phyloP scores from a whole-genome alignment of 2,113 vertebrate genomes.

The Ginglymostoma cirratum region DNA sequence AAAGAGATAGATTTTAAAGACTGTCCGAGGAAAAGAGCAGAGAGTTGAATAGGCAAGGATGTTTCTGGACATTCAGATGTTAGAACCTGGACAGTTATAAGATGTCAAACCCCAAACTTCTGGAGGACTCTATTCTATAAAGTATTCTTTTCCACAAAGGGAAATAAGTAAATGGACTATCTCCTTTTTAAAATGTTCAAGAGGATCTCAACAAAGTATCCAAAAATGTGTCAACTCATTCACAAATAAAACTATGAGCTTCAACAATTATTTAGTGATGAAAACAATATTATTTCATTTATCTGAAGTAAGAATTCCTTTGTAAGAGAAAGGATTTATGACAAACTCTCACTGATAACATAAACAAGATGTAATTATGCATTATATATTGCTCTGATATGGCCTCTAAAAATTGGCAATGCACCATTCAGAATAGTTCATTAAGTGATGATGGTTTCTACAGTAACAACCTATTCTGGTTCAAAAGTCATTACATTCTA shows the following conservation, averaged over 20 bases:
- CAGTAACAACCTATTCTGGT: slow-evolving; percentile 10
- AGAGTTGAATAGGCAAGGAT: not conserved
- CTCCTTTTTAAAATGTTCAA: not conserved
- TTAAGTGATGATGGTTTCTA: not conserved
- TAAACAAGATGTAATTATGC: slow-evolving; percentile 11
- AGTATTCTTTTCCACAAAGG: not conserved
- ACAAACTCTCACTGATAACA: not conserved
- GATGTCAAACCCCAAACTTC: not conserved
- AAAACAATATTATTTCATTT: not conserved
- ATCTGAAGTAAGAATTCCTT: not conserved
- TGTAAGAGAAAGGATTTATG: not conserved
- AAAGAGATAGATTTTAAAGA: not conserved
- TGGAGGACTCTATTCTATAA: not conserved
- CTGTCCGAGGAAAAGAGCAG: not conserved
- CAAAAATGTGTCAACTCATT: not conserved
- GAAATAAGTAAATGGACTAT: not conserved
- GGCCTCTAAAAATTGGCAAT: not conserved
- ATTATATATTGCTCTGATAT: not conserved
- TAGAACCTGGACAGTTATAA: not conserved
- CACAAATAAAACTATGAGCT: not conserved
- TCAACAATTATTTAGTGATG: not conserved
- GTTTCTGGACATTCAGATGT: not conserved
- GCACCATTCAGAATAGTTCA: not conserved
- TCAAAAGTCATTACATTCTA: not conserved
- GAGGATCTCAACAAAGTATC: not conserved